These are phyloP conservation scores for Melanotaenia parkinsoni DNA, from an alignment of 2,797 vertebrate genomes.

Conservation along the genomic window DNA sequence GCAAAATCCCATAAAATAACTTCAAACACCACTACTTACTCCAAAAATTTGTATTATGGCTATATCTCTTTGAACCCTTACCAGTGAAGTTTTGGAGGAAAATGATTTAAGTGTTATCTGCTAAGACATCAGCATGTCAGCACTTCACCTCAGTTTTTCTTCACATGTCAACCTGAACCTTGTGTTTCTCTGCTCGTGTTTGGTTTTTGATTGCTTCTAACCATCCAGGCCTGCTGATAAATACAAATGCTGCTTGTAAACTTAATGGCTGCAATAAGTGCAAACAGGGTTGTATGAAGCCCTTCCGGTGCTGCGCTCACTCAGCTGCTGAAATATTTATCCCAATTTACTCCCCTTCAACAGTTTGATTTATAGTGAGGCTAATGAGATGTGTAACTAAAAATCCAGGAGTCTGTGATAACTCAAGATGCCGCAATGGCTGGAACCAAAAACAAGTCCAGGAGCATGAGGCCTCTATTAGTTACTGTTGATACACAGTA, in stretches of 20 bases:
- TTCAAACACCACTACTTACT: constrained; percentile 99
- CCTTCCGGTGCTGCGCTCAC: constrained; percentile 66
- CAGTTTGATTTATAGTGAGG: constrained; percentile 63
- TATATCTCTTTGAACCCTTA: constrained; percentile 98
- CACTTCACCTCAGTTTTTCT: constrained; percentile 96
- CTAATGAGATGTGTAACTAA: constrained; percentile 46
- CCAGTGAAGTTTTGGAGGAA: constrained; percentile 99
- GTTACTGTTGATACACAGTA: neutral
- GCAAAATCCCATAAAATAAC: constrained; percentile 99
- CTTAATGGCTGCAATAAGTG: constrained; percentile 82
- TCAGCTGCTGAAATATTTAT: constrained; percentile 81
- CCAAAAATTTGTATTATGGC: constrained; percentile 99
- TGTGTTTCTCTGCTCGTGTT: constrained; percentile 84
- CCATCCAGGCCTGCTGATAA: constrained; percentile 86
- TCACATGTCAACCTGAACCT: constrained; percentile 96
- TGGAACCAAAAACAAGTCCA: neutral
- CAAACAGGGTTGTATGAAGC: constrained; percentile 70
- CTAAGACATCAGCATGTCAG: constrained; percentile 98
- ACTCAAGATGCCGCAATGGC: constrained; percentile 11
- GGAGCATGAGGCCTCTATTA: neutral
- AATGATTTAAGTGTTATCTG: constrained; percentile 99
- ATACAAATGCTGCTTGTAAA: constrained; percentile 89
- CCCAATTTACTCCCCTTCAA: constrained; percentile 67
- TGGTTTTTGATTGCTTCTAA: constrained; percentile 89
- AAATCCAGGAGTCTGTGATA: constrained; percentile 38